Percentiles rank a stretch among this genome's conserved stretches.
phyloP scores from a whole-genome alignment of 2,113 vertebrate genomes.

The Lota lota region DNA sequence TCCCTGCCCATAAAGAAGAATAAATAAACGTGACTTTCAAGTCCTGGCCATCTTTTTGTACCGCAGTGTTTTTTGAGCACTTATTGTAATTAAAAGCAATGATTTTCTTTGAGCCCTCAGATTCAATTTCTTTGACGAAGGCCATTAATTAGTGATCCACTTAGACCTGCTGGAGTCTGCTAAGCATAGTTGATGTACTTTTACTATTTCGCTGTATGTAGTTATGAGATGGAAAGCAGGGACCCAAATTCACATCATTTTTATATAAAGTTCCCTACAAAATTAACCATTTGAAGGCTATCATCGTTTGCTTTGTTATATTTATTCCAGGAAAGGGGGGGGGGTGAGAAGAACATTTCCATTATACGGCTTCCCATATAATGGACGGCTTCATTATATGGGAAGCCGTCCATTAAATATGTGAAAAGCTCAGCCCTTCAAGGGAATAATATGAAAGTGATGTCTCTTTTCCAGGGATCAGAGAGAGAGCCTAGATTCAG shows the following conservation, averaged over 20 bases:
- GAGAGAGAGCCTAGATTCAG: constrained; percentile 59
- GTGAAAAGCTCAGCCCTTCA: too few relatives aligned
- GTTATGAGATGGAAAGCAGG: background rate
- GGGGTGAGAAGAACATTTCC: too few relatives aligned
- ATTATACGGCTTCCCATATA: too few relatives aligned
- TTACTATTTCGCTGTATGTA: constrained; percentile 10
- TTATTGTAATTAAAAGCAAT: constrained; percentile 87
- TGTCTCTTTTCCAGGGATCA: background rate
- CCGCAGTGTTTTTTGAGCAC: constrained; percentile 53
- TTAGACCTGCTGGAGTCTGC: constrained; percentile 8
- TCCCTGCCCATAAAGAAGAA: constrained; percentile 34
- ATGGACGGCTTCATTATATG: too few relatives aligned
- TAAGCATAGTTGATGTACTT: constrained; percentile 31
- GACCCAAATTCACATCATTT: too few relatives aligned
- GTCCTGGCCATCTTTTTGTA: constrained; percentile 31
- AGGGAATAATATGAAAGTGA: too few relatives aligned
- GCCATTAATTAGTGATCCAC: constrained; percentile 52
- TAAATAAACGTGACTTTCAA: constrained; percentile 57
- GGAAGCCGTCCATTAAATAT: too few relatives aligned
- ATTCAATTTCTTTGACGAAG: constrained; percentile 71
- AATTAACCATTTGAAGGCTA: too few relatives aligned
- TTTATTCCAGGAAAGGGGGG: too few relatives aligned
- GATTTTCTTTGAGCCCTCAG: constrained; percentile 68
- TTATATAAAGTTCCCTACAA: too few relatives aligned
- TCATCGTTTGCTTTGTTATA: too few relatives aligned